phyloP scores from a whole-genome alignment of 2,113 vertebrate genomes.

The Callorhinus ursinus region DNA sequence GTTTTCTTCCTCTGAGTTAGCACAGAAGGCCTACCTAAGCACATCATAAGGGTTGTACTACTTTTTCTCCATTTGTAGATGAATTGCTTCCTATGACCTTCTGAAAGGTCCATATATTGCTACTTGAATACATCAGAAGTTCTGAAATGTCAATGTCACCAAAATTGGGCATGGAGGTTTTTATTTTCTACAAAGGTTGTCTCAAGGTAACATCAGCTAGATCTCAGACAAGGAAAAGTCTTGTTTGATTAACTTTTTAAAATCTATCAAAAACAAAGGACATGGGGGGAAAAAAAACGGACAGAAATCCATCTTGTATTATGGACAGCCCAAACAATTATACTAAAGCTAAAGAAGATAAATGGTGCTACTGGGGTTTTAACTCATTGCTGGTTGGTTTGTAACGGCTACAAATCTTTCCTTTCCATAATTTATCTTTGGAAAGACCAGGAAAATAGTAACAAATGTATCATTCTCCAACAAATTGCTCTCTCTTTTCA shows the following conservation, averaged over 20 bases:
- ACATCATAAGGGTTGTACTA: background rate
- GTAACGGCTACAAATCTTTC: background rate
- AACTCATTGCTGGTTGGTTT: background rate
- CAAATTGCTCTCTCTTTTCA: background rate
- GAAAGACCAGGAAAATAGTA: constrained; percentile 22
- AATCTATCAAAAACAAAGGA: background rate
- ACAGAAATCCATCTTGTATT: background rate
- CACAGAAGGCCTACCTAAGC: background rate
- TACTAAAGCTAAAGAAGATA: background rate
- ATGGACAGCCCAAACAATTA: background rate
- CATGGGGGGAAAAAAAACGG: background rate
- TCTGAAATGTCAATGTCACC: background rate
- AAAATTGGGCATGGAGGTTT: background rate
- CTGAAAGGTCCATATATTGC: background rate
- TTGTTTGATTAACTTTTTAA: background rate
- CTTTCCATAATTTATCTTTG: background rate
- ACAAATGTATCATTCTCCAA: background rate
- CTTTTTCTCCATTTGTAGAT: background rate
- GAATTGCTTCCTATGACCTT: background rate
- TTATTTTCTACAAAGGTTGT: background rate
- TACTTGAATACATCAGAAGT: background rate
- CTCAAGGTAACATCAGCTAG: background rate
- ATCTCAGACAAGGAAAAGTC: constrained; percentile 24
- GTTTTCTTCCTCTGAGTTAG: background rate
- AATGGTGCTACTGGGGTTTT: background rate